Evolutionary conservation across 2,113 vertebrate genomes (phyloP), one percentile per base, ranked within the genome.

Genomic region (Plotosus lineatus): DNA sequence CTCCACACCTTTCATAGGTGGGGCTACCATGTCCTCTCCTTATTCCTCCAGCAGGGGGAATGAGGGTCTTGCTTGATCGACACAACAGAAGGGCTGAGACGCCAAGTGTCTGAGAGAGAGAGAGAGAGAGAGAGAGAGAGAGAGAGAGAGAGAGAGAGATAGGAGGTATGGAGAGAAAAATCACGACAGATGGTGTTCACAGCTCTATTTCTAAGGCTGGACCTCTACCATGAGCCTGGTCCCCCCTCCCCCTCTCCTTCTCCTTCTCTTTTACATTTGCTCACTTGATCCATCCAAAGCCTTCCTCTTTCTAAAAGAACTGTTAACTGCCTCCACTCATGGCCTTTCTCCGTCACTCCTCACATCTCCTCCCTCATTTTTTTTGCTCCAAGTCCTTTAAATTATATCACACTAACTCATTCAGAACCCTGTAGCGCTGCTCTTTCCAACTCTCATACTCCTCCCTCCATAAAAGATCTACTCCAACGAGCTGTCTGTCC

Each of bases 171-270:
- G 51, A 56, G 90, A 92, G 91, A 91, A 92, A 91, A 90, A 93
- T 91, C 90, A 90, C 89, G 92, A 92, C 93, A 94, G 93, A 94
- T 94, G 93, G 93, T 92, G 92, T 93, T 94, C 93, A 93, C 92
- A 94, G 91, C 93, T 94, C 93, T 94, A 94, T 94, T 94, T 94
- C 93, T 93, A 92, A 94, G 92, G 90, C 92, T 93, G 93, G 93
- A 93, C 92, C 91, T 92, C 90, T 91, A 93, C 90, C 86, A 89
- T 90, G 90, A 91, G 91, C 89, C 85, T 85, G 85, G 72, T 84
- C 88, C 87, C 84, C 84, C 58, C 68, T 77, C 56, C 55, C 61
- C 53, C 72, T 87, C 89, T 90, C 88, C 88, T 87, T 88, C 88
- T 90, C 89, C 82, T 90, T 88, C 88, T 63, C 82, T 51, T 68